Evolutionary conservation across 2,888 invertebrate genomes (phyloP).

Genomic region (Bellardia bayeri): DNA sequence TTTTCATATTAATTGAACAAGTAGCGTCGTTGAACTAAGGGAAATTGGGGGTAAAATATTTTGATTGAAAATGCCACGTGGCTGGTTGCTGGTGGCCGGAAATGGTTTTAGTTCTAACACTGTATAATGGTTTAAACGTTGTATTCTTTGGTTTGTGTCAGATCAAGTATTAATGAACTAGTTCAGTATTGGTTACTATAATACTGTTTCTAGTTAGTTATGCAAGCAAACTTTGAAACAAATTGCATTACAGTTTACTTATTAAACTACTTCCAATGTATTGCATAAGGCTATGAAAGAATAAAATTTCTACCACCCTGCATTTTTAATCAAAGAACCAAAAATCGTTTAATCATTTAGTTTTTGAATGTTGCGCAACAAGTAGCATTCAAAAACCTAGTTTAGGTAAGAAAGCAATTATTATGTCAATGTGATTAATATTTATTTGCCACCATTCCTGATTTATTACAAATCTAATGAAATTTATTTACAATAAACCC

Average conservation of each 20-base stretch:
- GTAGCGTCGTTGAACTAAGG: background rate
- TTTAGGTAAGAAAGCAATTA: slow-evolving; percentile 46
- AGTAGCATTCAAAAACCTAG: slow-evolving; percentile 13
- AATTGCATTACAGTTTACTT: background rate
- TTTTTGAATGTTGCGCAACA: slow-evolving; percentile 15
- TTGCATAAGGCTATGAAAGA: no score
- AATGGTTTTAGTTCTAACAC: no score
- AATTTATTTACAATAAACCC: slow-evolving; percentile 33
- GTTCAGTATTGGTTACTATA: no score
- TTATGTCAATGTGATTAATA: slow-evolving; percentile 43
- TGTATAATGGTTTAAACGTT: no score
- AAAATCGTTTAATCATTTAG: background rate
- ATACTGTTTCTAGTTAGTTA: no score
- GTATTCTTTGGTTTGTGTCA: no score
- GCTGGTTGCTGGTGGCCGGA: no score
- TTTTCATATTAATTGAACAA: background rate
- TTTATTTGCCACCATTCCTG: slow-evolving; percentile 47
- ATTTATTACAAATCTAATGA: slow-evolving; percentile 46
- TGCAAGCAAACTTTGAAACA: no score
- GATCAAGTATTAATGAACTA: no score
- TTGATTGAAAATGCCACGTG: background rate
- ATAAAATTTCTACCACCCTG: background rate
- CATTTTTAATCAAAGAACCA: background rate
- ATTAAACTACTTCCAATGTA: background rate
- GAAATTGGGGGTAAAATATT: background rate